Conservation (phyloP, 2,113 vertebrate genomes). For the Eptesicus fuscus region DNA sequence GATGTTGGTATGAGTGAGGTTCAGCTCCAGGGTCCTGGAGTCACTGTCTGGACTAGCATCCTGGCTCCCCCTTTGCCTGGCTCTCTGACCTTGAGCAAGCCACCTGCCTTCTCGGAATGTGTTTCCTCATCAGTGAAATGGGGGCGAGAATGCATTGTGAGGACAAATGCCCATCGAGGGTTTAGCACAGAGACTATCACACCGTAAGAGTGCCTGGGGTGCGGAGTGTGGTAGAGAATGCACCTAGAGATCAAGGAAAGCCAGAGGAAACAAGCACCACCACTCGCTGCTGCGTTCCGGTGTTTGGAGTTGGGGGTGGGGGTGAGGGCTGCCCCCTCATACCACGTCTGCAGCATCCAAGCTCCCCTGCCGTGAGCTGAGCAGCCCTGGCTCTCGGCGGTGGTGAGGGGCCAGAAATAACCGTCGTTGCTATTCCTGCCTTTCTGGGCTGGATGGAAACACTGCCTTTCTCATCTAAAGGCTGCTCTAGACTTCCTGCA, state of each 20-base stretch:
- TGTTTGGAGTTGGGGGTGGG: not conserved
- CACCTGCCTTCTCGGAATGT: not conserved
- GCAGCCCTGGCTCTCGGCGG: constrained; percentile 32
- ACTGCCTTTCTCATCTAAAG: constrained; percentile 68
- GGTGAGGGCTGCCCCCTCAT: not conserved
- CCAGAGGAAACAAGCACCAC: not conserved
- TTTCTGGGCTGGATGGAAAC: constrained; percentile 68
- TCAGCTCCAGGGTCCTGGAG: not conserved
- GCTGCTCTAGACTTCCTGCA: constrained; percentile 73
- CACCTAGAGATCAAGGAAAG: not conserved
- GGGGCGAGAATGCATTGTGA: not conserved
- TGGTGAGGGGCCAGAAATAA: constrained; percentile 73
- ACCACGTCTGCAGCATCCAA: not conserved
- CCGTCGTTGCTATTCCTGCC: constrained; percentile 69
- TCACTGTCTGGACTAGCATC: not conserved
- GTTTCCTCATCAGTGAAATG: not conserved
- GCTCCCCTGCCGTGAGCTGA: constrained; percentile 58
- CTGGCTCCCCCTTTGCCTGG: not conserved
- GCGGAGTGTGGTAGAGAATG: not conserved
- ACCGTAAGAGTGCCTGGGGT: not conserved
- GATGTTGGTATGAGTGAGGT: not conserved
- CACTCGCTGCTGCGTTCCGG: not conserved
- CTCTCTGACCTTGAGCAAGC: constrained; percentile 7
- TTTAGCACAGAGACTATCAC: constrained; percentile 10
- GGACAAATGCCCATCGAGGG: not conserved